Evolutionary conservation across 2,113 vertebrate genomes (phyloP).

Genomic region (Phycodurus eques): DNA sequence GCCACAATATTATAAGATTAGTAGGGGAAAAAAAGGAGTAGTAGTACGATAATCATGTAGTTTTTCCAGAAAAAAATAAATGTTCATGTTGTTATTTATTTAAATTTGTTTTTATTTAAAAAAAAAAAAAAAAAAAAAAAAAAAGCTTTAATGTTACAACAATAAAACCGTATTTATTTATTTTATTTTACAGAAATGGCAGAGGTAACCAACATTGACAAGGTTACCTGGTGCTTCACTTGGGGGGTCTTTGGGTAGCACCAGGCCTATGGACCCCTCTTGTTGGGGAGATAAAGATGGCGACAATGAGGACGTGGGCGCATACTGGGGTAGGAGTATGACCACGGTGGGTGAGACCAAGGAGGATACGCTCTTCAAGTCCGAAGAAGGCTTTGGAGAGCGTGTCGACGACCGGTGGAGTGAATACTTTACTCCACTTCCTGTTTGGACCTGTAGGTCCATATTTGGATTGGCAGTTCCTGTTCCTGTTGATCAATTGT

Average conservation of each 20-base stretch:
- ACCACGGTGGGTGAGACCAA: slow-evolving; percentile 45
- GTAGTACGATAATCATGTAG: no score
- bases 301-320: slow-evolving; percentile 5
- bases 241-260: slow-evolving; percentile 46
- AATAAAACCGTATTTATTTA: no score
- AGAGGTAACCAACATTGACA: slow-evolving; percentile 1
- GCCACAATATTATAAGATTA: no score
- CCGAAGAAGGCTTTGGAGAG: slow-evolving; percentile 21
- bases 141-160: no score
- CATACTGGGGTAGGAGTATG: slow-evolving; percentile 31
- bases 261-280: slow-evolving; percentile 42
- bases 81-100: no score
- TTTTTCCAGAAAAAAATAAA: no score
- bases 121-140: no score
- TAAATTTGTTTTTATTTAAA: no score
- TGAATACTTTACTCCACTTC: slow-evolving; percentile 1
- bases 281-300: slow-evolving; percentile 29
- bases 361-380: slow-evolving; percentile 52
- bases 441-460: slow-evolving; percentile 16
- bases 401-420: slow-evolving; percentile 27
- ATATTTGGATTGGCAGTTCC: slow-evolving; percentile 3
- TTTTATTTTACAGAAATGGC: no score
- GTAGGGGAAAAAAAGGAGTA: no score
- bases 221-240: slow-evolving; percentile 47
- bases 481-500: not conserved